These are phyloP conservation scores for Aegithalos caudatus DNA, from an alignment of 2,113 vertebrate genomes.

Conservation along the genomic window DNA sequence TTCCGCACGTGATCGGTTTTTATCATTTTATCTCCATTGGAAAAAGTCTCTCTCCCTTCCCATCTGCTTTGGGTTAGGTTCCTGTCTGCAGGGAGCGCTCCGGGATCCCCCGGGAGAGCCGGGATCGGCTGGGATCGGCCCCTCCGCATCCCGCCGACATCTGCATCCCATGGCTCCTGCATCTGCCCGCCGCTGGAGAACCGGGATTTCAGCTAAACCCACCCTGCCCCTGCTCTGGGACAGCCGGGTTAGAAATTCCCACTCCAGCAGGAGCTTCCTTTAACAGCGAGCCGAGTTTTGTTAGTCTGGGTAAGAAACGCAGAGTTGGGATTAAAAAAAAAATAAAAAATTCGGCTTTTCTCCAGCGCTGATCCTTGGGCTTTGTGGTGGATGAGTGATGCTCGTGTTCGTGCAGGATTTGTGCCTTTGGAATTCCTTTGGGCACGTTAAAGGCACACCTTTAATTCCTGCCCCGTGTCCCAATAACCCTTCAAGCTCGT, in stretches of 20 bases:
- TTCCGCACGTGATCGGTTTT: neutral
- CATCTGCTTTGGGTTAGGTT: constrained; percentile 70
- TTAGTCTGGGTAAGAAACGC: neutral
- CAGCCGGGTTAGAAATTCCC: neutral
- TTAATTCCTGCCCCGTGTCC: neutral
- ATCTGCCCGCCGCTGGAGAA: constrained; percentile 46
- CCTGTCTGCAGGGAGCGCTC: neutral
- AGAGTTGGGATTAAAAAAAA: neutral
- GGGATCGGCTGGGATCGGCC: neutral
- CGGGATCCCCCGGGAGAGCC: neutral
- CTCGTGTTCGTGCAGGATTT: rapidly evolving
- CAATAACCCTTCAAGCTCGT: rapidly evolving
- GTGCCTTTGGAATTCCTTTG: neutral
- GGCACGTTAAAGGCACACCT: neutral
- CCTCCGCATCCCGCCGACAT: constrained; percentile 22
- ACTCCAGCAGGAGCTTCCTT: neutral
- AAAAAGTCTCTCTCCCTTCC: neutral
- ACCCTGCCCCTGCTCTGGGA: neutral
- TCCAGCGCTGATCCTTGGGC: rapidly evolving
- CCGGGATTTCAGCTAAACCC: neutral
- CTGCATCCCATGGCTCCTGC: constrained; percentile 60
- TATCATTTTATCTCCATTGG: neutral
- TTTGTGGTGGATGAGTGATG: rapidly evolving
- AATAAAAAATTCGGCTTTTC: neutral
- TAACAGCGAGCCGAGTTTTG: neutral